phyloP scores from a whole-genome alignment of 2,888 invertebrate species.

The Amorpha juglandis region DNA sequence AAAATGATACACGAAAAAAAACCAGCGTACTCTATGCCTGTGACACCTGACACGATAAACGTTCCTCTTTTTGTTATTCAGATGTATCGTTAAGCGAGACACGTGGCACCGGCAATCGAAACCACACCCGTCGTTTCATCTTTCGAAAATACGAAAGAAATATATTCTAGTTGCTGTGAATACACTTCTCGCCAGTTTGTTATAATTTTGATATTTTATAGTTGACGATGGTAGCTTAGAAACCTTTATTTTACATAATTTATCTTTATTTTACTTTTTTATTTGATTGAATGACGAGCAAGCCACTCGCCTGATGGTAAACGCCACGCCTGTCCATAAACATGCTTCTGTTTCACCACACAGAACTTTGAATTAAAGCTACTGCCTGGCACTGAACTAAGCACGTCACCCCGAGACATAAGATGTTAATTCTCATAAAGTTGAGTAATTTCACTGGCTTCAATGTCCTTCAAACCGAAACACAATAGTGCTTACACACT shows the following conservation, averaged over 20 bases:
- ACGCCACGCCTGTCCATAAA: no score
- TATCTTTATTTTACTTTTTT: background rate
- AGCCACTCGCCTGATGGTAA: no score
- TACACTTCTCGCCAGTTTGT: constrained; percentile 8
- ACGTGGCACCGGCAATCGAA: constrained; percentile 41
- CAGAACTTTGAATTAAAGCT: no score
- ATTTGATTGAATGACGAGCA: no score
- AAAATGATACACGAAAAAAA: constrained; percentile 12
- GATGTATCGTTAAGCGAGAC: constrained; percentile 44
- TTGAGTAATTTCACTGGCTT: no score
- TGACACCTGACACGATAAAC: constrained; percentile 45
- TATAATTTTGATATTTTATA: background rate
- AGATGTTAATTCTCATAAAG: no score
- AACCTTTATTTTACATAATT: background rate
- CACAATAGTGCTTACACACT: no score
- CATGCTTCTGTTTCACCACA: no score
- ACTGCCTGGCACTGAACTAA: no score
- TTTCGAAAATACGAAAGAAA: constrained; percentile 32
- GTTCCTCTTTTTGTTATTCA: constrained; percentile 42
- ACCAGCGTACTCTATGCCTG: constrained; percentile 20
- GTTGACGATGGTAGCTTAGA: background rate
- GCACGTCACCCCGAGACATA: no score
- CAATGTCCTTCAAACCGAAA: no score
- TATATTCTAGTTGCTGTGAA: constrained; percentile 36
- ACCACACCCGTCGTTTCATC: constrained; percentile 34